phyloP scores from a whole-genome alignment of 1,140 invertebrate genomes.

The Zaprionus tsacasi region DNA sequence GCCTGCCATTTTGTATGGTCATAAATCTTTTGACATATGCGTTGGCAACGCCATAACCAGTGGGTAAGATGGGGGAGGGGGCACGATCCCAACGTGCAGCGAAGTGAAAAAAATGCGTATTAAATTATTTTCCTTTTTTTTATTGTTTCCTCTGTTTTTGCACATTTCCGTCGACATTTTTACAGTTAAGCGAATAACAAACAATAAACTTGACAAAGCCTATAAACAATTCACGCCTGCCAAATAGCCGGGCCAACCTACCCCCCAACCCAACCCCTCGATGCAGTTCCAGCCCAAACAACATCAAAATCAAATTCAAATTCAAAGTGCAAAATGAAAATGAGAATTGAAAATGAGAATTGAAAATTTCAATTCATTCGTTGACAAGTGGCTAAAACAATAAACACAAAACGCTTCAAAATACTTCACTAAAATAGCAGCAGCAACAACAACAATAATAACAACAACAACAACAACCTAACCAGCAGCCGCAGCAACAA shows the following conservation, averaged over 20 bases:
- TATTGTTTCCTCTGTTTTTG: constrained; percentile 51
- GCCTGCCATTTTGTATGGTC: constrained; percentile 67
- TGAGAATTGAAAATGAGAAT: constrained; percentile 27
- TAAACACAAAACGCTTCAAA: constrained; percentile 65
- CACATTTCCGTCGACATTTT: constrained; percentile 29
- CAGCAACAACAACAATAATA: constrained; percentile 33
- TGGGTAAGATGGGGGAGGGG: neutral
- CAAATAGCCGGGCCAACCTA: neutral
- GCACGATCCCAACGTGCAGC: constrained; percentile 8
- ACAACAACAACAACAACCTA: constrained; percentile 21
- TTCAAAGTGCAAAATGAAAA: constrained; percentile 28
- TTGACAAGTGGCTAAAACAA: constrained; percentile 73
- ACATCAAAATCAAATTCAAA: neutral
- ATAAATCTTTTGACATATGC: constrained; percentile 78
- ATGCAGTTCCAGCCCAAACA: neutral
- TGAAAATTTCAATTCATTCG: constrained; percentile 51
- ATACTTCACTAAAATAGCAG: constrained; percentile 50
- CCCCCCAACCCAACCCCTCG: no score
- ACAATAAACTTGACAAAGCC: constrained; percentile 47
- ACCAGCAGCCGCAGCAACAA: constrained; percentile 33
- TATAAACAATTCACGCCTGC: constrained; percentile 39
- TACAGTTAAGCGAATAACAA: constrained; percentile 41
- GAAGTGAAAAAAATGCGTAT: constrained; percentile 58
- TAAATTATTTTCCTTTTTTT: constrained; percentile 42
- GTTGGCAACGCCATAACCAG: constrained; percentile 59